Conservation (phyloP, 2,888 invertebrate species). For the Apodemia mormo region DNA sequence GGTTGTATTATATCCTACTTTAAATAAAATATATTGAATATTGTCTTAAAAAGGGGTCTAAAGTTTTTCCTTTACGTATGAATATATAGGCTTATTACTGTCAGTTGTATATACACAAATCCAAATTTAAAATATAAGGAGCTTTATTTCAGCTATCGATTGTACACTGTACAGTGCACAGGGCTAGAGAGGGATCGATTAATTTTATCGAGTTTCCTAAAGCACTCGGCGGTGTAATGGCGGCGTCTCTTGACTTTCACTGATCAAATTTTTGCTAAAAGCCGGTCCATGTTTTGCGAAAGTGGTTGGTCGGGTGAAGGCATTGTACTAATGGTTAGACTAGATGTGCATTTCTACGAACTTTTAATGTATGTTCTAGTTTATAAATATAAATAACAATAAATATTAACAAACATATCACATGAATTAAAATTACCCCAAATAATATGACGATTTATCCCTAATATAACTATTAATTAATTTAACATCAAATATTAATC, state of each 20-base stretch:
- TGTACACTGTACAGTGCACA: not conserved
- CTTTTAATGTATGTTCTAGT: conserved; percentile 25
- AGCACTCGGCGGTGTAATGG: conserved; percentile 37
- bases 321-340: conserved; percentile 18
- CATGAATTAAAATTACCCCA: no score
- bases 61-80: no score
- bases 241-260: conserved; percentile 65
- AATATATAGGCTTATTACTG: no score
- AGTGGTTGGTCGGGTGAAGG: conserved; percentile 65
- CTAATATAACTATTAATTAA: no score
- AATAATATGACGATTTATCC: no score
- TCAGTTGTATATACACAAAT: no score
- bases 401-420: no score
- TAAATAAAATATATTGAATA: no score
- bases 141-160: not conserved
- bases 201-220: conserved; percentile 60
- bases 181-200: conserved; percentile 43
- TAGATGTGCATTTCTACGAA: conserved; percentile 13
- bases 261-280: conserved; percentile 81
- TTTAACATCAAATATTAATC: no score
- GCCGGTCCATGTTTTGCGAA: conserved; percentile 76
- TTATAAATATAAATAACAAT: not conserved
- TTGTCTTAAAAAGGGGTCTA: no score
- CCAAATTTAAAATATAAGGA: not conserved
- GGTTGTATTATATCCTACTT: no score